Percentiles rank a stretch among this genome's conserved stretches.
These are phyloP conservation scores for Linhomoeus sp. DNA, from an alignment of 2,888 invertebrate genomes.

Conservation along the genomic window DNA sequence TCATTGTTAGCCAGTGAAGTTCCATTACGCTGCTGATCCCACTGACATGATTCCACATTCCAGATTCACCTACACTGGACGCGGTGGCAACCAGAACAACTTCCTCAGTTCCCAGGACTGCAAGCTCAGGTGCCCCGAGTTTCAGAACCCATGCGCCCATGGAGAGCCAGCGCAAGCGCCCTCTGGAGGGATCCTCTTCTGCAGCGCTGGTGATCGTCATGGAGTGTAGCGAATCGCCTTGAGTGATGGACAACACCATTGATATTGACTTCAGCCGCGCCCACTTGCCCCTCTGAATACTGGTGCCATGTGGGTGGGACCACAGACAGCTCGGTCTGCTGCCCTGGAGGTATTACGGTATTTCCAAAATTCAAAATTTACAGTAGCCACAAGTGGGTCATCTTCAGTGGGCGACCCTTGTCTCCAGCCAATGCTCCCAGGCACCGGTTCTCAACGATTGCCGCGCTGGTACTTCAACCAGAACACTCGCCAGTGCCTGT, in stretches of 20 bases:
- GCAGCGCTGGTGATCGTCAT: neutral
- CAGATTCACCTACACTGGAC: constrained; percentile 6
- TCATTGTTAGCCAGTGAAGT: no score
- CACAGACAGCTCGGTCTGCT: constrained; percentile 5
- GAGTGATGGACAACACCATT: neutral
- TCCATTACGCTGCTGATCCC: no score
- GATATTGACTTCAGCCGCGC: neutral
- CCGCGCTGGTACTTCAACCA: constrained; percentile 1
- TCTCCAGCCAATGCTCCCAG: neutral
- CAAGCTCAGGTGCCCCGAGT: constrained; percentile 1
- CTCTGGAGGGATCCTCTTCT: constrained; percentile 3
- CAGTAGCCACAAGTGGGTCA: neutral
- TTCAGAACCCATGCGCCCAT: constrained; percentile 1
- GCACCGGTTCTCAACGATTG: neutral
- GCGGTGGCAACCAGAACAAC: constrained; percentile 6
- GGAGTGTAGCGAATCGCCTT: no score
- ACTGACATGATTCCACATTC: no score
- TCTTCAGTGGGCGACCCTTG: constrained; percentile 1
- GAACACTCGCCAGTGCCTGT: neutral
- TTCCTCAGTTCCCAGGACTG: constrained; percentile 3
- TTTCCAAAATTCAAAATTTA: neutral
- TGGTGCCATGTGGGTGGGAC: constrained; percentile 5
- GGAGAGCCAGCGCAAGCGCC: constrained; percentile 3
- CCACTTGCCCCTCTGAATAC: neutral
- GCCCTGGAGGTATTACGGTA: constrained; percentile 4